A percentile compares a stretch with the other conserved stretches of the same genome.
These are phyloP conservation scores for Hyles vespertilio DNA, from an alignment of 1,140 invertebrate genomes.

Conservation along the genomic window DNA sequence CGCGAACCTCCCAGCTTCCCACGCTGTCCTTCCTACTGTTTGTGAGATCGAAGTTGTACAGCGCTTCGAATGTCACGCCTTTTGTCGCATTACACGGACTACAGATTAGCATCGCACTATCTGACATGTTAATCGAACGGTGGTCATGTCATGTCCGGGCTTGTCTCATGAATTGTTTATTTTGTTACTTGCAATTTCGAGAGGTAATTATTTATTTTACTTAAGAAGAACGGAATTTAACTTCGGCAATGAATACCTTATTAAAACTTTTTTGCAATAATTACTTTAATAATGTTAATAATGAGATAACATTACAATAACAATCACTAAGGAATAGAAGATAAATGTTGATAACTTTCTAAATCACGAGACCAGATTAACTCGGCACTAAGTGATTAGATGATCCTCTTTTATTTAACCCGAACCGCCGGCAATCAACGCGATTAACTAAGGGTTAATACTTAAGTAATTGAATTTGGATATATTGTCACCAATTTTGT, in stretches of 20 bases:
- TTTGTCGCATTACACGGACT: conserved; percentile 16
- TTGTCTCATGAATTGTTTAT: no score
- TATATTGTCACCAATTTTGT: no score
- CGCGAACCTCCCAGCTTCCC: conserved; percentile 41
- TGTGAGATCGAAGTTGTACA: conserved; percentile 25
- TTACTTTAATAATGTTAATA: no score
- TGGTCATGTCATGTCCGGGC: no score
- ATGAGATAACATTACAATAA: neutral
- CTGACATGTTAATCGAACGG: no score
- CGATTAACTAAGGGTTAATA: conserved; percentile 50
- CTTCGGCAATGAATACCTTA: no score
- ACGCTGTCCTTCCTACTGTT: conserved; percentile 33
- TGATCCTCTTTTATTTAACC: conserved; percentile 33
- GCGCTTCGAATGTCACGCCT: conserved; percentile 64
- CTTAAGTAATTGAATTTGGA: conserved; percentile 13
- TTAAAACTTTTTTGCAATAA: no score
- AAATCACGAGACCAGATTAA: conserved; percentile 21
- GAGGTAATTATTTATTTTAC: no score
- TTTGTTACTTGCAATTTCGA: no score
- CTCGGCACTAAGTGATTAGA: conserved; percentile 59
- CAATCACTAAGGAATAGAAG: neutral
- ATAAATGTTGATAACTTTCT: neutral
- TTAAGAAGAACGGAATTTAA: no score
- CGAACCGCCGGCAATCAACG: conserved; percentile 51
- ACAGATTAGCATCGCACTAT: no score